Evolutionary conservation across 2,888 invertebrate genomes (phyloP), one percentile per base, ranked within the genome.

Genomic region (Eristalinus aeneus): DNA sequence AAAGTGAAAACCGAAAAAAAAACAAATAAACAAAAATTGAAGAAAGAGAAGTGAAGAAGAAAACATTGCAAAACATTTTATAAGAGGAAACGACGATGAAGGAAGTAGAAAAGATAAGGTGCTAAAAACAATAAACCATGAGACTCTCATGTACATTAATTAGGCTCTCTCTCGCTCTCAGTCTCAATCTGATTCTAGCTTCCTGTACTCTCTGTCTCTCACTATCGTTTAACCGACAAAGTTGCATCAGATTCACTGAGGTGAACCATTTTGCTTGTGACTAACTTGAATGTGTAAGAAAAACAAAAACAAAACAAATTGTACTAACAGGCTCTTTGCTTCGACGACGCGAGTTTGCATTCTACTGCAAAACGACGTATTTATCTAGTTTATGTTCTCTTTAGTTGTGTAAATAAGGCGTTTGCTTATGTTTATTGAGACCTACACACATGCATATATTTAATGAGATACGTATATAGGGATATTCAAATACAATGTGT

Each of bases 361-460:
- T 77, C 77, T 74, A 22, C 64, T 74, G 80, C 65, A 61, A 73
- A 83, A 46, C 5, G 6, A 77, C 78, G 75, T 88, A 81, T 86
- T 84, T 46, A 46, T 82, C 75, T 79, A 81, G 78, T 81, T 87
- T 82, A 79, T 73, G 46, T 72, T 88, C 76, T 82, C 73, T 87
- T 88, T 82, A 77, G 68, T 88, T 79, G 32, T 80, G 85, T 88
- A 86, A 73, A 86, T 83, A 89, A 36, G 56, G 63, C 74, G 71
- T 81, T 86, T 74, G 75, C 56, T 65, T 65, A 20, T 23, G 56
- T 71, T 72, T 34, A 63, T 32, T 69, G 9, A 31, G 27, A 36
- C 46, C 60, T 58, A n/a, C 56, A 65, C 22, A 61, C 64, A 71
- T 32, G 56, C 56, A 69, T 54, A 77, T n/a, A 68, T 10, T 81